Evolutionary conservation across 2,113 vertebrate genomes (phyloP).

Genomic region (Microcebus murinus): DNA sequence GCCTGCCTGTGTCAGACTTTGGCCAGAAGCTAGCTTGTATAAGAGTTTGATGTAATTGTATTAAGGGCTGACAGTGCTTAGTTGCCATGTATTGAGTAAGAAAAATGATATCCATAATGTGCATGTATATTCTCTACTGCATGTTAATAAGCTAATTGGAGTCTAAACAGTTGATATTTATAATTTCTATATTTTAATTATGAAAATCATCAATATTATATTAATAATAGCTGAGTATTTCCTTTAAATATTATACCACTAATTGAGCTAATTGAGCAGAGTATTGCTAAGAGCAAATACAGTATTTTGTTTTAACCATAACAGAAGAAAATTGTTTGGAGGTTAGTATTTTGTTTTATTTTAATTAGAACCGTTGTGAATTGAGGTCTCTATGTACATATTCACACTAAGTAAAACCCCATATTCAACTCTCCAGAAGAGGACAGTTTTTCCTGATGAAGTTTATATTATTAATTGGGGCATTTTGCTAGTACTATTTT

Average conservation of each 20-base stretch:
- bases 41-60: constrained; percentile 84
- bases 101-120: constrained; percentile 77
- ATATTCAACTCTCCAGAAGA: not conserved
- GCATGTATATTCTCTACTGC: constrained; percentile 49
- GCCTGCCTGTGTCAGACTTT: constrained; percentile 79
- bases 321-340: constrained; percentile 48
- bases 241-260: constrained; percentile 72
- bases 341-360: constrained; percentile 54
- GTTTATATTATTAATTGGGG: not conserved
- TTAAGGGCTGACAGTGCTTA: constrained; percentile 82
- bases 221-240: constrained; percentile 51
- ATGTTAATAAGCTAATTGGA: constrained; percentile 75
- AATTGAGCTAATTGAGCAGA: constrained; percentile 76
- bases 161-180: constrained; percentile 77
- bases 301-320: constrained; percentile 35
- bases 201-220: constrained; percentile 76
- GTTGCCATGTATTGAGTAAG: constrained; percentile 75
- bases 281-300: constrained; percentile 61
- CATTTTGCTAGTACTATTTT: not conserved
- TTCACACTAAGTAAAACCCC: not conserved
- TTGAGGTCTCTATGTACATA: not conserved
- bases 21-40: constrained; percentile 83
- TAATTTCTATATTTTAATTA: constrained; percentile 80
- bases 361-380: constrained; percentile 35
- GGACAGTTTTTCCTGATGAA: not conserved